These are phyloP conservation scores for Oenanthe oenanthe DNA, from an alignment of 2,113 vertebrate species.

Conservation along the genomic window DNA sequence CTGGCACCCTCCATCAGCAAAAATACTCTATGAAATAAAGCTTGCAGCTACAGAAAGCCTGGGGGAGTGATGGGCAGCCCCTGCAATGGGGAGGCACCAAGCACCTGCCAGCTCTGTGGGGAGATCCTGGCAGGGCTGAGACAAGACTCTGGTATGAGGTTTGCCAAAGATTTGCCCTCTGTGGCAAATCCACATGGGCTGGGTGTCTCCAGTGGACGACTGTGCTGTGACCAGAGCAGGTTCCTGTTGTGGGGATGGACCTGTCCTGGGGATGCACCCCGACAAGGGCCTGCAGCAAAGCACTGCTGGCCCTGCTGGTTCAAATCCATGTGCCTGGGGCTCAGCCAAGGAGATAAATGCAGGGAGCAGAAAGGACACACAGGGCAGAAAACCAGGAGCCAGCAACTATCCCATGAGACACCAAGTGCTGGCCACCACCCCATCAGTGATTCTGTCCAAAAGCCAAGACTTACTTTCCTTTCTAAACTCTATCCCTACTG, in stretches of 20 bases:
- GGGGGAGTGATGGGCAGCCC: not conserved
- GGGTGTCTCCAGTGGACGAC: not conserved
- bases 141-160: not conserved
- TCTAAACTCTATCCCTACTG: not conserved
- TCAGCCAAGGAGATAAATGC: not conserved
- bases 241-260: not conserved
- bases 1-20: not conserved
- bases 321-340: not conserved
- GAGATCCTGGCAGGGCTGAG: not conserved
- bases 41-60: not conserved
- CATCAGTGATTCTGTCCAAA: not conserved
- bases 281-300: not conserved
- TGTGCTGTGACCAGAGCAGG: not conserved
- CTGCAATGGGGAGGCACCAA: not conserved
- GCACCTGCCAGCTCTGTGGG: rapidly evolving
- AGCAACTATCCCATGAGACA: not conserved
- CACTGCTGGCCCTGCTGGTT: rapidly evolving
- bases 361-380: not conserved
- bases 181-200: rapidly evolving
- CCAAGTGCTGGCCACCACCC: not conserved
- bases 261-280: not conserved
- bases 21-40: not conserved
- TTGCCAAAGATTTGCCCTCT: not conserved
- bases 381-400: not conserved
- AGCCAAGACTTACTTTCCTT: not conserved